Evolutionary conservation across 2,113 vertebrate genomes (phyloP).

Genomic region (Pteronura brasiliensis): DNA sequence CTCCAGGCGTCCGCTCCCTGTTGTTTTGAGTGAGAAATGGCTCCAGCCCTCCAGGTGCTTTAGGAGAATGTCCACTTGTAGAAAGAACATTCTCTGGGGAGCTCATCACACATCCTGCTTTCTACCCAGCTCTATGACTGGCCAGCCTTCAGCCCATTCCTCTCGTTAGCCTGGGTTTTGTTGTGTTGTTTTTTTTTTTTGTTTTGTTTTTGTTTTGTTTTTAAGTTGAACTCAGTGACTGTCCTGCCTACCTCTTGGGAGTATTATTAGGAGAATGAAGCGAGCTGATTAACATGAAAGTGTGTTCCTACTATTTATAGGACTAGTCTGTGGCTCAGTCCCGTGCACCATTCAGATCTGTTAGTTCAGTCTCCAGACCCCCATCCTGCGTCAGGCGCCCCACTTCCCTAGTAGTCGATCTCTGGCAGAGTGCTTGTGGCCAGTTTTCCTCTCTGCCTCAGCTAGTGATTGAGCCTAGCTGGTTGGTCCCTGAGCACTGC

Average conservation of each 20-base stretch:
- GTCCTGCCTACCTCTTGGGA: background rate
- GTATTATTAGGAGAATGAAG: background rate
- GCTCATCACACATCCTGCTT: background rate
- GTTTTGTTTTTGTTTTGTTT: too few relatives aligned
- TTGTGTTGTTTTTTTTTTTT: too few relatives aligned
- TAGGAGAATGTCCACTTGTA: background rate
- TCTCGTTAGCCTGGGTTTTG: background rate
- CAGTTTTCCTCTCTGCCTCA: background rate
- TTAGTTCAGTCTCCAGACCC: accelerated
- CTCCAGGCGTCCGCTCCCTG: background rate
- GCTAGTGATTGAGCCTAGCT: background rate
- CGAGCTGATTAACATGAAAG: background rate
- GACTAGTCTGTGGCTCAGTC: background rate
- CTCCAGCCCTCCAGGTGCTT: background rate
- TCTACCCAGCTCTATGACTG: background rate
- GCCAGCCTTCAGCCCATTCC: background rate
- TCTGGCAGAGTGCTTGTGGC: background rate
- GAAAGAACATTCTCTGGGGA: background rate
- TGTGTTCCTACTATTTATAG: accelerated
- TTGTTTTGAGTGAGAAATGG: too few relatives aligned
- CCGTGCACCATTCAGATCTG: background rate
- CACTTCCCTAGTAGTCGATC: accelerated
- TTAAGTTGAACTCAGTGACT: background rate
- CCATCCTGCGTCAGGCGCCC: background rate
- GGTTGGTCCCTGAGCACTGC: background rate